Evolutionary conservation across 2,888 invertebrate genomes (phyloP).

Genomic region (Phytoseiulus persimilis): DNA sequence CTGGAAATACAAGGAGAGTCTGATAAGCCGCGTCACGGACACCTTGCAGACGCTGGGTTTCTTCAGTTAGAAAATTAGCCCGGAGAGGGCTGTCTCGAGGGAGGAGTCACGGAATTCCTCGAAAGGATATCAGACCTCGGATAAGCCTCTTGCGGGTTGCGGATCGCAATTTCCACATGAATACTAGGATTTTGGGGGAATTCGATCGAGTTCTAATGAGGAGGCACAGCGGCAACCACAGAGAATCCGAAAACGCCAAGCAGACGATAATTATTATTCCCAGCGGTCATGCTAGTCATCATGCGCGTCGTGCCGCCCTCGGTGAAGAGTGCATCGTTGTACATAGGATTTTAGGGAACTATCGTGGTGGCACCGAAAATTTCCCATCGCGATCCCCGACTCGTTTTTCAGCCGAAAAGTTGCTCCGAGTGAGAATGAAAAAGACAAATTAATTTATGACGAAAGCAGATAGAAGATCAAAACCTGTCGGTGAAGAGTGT

Average conservation of each 20-base stretch:
- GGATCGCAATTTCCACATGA: too few species aligned
- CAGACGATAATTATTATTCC: not conserved
- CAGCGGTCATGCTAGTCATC: not conserved
- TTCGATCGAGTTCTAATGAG: too few species aligned
- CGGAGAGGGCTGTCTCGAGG: too few species aligned
- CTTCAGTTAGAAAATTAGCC: slow-evolving; percentile 45
- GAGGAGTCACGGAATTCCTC: too few species aligned
- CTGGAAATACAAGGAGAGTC: slow-evolving; percentile 73
- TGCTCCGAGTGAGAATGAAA: not conserved
- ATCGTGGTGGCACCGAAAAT: not conserved
- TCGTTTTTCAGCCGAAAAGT: not conserved
- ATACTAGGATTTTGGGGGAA: too few species aligned
- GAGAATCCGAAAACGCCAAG: not conserved
- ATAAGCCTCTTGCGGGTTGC: too few species aligned
- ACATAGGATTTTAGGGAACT: not conserved
- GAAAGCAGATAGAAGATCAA: not conserved
- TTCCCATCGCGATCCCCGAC: not conserved
- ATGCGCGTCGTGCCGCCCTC: not conserved
- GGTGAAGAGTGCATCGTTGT: not conserved
- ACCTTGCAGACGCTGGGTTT: slow-evolving; percentile 67
- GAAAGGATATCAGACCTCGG: too few species aligned
- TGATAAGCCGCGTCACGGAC: slow-evolving; percentile 62
- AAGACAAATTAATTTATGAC: not conserved
- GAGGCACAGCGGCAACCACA: too few species aligned
- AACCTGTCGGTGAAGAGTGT: not conserved